These are phyloP conservation scores for Mya arenaria DNA, from an alignment of 1,140 invertebrate genomes.

Conservation along the genomic window DNA sequence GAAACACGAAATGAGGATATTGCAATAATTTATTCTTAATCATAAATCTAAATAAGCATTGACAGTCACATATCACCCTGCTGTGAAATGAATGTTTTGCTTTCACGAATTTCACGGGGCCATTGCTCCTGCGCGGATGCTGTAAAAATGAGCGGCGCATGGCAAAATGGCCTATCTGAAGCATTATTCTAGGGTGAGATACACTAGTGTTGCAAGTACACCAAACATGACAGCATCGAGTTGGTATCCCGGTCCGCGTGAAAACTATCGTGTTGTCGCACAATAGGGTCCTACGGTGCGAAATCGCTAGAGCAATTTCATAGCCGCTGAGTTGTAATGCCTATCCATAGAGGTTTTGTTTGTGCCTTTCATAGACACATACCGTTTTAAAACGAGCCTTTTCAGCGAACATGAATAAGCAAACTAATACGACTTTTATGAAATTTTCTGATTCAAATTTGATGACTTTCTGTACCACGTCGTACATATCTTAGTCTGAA, in stretches of 20 bases:
- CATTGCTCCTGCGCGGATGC: too few relatives aligned
- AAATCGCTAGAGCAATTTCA: constrained; percentile 37
- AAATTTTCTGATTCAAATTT: constrained; percentile 16
- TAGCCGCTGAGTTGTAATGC: constrained; percentile 26
- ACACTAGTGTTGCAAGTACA: too few relatives aligned
- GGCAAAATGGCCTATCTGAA: too few relatives aligned
- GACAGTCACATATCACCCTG: neutral
- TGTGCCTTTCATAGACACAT: constrained; percentile 2
- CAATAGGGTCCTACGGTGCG: constrained; percentile 19
- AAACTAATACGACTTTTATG: constrained; percentile 38
- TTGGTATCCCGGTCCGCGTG: constrained; percentile 30
- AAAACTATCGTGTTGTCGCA: constrained; percentile 9
- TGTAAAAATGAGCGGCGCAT: too few relatives aligned
- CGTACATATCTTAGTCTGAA: too few relatives aligned
- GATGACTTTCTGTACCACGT: too few relatives aligned
- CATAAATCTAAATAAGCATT: constrained; percentile 2
- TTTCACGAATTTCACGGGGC: neutral
- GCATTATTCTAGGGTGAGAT: too few relatives aligned
- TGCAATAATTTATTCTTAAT: too few relatives aligned
- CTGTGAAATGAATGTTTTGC: neutral
- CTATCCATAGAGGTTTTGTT: constrained; percentile 1
- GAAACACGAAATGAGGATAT: too few relatives aligned
- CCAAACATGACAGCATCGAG: too few relatives aligned
- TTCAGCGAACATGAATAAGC: constrained; percentile 24
- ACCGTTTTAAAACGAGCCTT: constrained; percentile 1